Base-by-base conservation (phyloP, 2,797 vertebrate genomes). In the Pelobates cultripes region DNA sequence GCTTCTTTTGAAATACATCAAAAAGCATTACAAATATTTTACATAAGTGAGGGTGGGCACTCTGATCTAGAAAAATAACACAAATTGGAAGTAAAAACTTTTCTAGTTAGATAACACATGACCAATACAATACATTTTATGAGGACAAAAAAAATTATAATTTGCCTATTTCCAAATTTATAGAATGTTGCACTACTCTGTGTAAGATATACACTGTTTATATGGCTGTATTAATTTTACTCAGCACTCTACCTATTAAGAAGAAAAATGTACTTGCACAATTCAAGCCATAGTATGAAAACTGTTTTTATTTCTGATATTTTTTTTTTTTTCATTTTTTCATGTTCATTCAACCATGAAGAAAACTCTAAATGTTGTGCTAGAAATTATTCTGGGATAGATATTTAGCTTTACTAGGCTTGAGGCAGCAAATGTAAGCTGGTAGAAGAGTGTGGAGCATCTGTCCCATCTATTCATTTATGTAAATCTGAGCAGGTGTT, bases 111-210 rank as follows among this genome's bases (percentile, higher is more conserved):
- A 7, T 44, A 8, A 41, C 43, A 70, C 43, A 44, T 28, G 9
- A 5, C 14, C 66, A 68, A 5, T 41, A 45, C 13, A 70, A 70
- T 44, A 45, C 43, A 70, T 70, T 42, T 45, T 13, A 5, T 15
- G 14, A 15, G 43, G 43, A 42, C 41, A 10, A 68, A 68, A 70
- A 70, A 12, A 70, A 70, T 7, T 14, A 14, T 45, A 70, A 70
- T 70, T 44, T 45, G 68, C 13, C 40, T 44, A 70, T 70, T 45
- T 70, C 44, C 43, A 70, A 45, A 45, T 43, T 68, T 28, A 68
- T 68, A 43, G 7, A 68, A 66, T 66, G 5, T 51, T 6, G 47
- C 5, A 51, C 47, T 51, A 10, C 47, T 60, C 57, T 60, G 57
- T 60, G 15, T 13, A 14, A 60, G 57, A 14, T 60, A 60, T 12